These are phyloP conservation scores for Eupithecia insigniata DNA, from an alignment of 2,888 invertebrate species.

Conservation along the genomic window DNA sequence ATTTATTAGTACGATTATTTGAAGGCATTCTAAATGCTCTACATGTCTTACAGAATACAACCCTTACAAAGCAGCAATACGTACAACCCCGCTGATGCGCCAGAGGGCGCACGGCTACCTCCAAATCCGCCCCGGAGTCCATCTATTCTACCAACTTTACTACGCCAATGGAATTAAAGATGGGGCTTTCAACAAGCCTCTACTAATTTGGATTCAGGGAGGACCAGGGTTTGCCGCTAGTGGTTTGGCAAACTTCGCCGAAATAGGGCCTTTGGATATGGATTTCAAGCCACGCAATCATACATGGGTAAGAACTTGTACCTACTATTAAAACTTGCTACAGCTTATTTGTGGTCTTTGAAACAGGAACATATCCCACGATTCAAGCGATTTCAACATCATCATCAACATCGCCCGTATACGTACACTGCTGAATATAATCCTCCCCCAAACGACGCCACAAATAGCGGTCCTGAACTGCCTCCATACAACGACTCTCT, in stretches of 20 bases:
- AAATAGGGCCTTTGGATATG: slow-evolving; percentile 90
- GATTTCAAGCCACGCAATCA: slow-evolving; percentile 86
- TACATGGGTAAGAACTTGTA: slow-evolving; percentile 87
- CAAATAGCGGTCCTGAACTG: too few relatives aligned
- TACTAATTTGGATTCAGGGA: slow-evolving; percentile 95
- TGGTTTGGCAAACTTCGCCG: slow-evolving; percentile 94
- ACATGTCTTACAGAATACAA: slow-evolving; percentile 46
- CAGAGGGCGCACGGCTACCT: slow-evolving; percentile 86
- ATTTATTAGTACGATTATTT: neutral
- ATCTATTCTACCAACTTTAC: slow-evolving; percentile 95
- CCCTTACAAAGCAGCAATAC: slow-evolving; percentile 62
- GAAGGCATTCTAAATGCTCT: neutral
- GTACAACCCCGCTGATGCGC: slow-evolving; percentile 55
- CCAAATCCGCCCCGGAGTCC: slow-evolving; percentile 88
- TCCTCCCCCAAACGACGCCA: too few relatives aligned
- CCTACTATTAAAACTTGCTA: too few relatives aligned
- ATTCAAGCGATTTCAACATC: neutral
- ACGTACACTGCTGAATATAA: too few relatives aligned
- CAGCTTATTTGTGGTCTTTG: neutral
- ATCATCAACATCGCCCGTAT: too few relatives aligned
- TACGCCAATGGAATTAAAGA: slow-evolving; percentile 87
- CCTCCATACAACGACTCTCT: too few relatives aligned
- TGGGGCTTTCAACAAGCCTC: slow-evolving; percentile 84
- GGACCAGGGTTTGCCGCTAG: slow-evolving; percentile 93
- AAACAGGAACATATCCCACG: too few relatives aligned